Percentiles rank a stretch among this genome's conserved stretches.
These are phyloP conservation scores for Aspidiotus destructor DNA, from an alignment of 2,888 invertebrate species.

Conservation along the genomic window DNA sequence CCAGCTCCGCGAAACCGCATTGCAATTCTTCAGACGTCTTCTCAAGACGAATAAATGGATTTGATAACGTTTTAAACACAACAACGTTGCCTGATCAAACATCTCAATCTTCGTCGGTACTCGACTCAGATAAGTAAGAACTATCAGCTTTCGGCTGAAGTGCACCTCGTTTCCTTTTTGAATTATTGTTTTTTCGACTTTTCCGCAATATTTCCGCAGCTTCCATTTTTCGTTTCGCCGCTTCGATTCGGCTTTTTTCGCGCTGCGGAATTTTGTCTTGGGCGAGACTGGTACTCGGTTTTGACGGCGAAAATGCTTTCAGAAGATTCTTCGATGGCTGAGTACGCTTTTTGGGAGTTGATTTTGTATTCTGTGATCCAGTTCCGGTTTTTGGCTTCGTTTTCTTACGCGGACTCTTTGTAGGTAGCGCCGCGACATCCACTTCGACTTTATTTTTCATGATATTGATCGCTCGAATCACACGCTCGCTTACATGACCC, in stretches of 20 bases:
- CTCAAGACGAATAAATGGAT: no score
- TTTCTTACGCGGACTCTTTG: constrained; percentile 27
- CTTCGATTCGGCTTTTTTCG: constrained; percentile 54
- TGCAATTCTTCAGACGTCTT: no score
- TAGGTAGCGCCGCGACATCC: constrained; percentile 37
- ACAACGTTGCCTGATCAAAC: no score
- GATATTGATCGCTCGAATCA: constrained; percentile 63
- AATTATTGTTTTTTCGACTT: constrained; percentile 1
- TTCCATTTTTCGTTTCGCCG: constrained; percentile 58
- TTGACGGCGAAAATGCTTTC: constrained; percentile 3
- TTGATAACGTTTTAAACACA: no score
- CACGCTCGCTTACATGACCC: constrained; percentile 66
- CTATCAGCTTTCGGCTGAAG: constrained; percentile 9
- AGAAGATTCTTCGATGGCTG: background rate
- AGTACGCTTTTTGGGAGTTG: constrained; percentile 30
- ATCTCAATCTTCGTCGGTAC: constrained; percentile 22
- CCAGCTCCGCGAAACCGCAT: no score
- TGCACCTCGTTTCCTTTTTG: constrained; percentile 5
- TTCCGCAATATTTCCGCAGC: constrained; percentile 54
- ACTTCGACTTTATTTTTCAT: constrained; percentile 44
- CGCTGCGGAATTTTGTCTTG: constrained; percentile 62
- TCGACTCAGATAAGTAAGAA: constrained; percentile 29
- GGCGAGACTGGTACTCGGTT: constrained; percentile 15
- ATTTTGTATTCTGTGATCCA: constrained; percentile 10
- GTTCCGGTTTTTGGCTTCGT: constrained; percentile 34